Percentiles rank a stretch among this genome's conserved stretches.
phyloP scores from a whole-genome alignment of 2,888 invertebrate species.

The Melitaea athalia region DNA sequence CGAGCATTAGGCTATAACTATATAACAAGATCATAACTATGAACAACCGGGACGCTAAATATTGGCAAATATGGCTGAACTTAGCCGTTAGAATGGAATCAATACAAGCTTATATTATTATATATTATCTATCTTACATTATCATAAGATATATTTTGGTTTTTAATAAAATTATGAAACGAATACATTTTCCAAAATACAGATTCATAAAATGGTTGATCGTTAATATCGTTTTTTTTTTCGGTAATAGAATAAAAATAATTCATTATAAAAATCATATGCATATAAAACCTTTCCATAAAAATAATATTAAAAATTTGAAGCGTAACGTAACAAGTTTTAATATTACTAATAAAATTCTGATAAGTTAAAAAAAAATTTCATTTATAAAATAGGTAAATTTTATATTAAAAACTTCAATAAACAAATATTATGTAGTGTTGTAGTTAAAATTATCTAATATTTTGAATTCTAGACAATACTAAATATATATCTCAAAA shows the following conservation, averaged over 20 bases:
- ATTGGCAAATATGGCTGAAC: slow-evolving; percentile 29
- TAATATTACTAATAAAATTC: background rate
- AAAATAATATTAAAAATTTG: background rate
- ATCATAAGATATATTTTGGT: slow-evolving; percentile 32
- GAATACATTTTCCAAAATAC: slow-evolving; percentile 7
- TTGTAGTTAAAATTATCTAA: too few relatives aligned
- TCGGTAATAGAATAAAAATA: background rate
- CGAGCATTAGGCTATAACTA: slow-evolving; percentile 19
- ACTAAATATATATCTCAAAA: too few relatives aligned
- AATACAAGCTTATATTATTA: slow-evolving; percentile 26
- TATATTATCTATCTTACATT: slow-evolving; percentile 22
- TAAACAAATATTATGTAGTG: too few relatives aligned
- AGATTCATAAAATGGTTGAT: background rate
- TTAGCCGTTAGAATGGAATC: slow-evolving; percentile 18
- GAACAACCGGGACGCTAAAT: slow-evolving; percentile 28
- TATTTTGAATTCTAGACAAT: too few relatives aligned
- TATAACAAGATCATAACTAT: slow-evolving; percentile 24
- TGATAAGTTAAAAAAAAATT: too few relatives aligned
- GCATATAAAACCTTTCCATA: background rate
- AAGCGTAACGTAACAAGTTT: background rate
- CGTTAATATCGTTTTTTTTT: background rate
- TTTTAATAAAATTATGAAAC: background rate
- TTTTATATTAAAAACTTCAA: too few relatives aligned
- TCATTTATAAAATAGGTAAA: too few relatives aligned
- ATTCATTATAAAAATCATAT: background rate